Conservation (phyloP, 1,140 invertebrate genomes). For the Aphis gossypii region DNA sequence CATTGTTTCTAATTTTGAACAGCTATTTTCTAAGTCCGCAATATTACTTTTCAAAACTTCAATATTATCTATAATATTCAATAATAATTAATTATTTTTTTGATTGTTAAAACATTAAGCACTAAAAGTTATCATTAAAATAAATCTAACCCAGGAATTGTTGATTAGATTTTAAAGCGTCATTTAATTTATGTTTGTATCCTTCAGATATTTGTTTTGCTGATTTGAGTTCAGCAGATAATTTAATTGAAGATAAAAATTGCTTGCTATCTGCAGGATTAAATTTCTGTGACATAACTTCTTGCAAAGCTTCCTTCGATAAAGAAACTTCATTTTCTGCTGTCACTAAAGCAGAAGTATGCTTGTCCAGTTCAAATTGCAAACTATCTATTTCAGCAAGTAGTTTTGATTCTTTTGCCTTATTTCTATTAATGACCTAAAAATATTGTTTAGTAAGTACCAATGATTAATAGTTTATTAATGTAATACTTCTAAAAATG, state of each 20-base stretch:
- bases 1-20: slow-evolving; percentile 17
- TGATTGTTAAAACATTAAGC: not conserved
- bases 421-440: slow-evolving; percentile 34
- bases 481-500: not conserved
- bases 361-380: slow-evolving; percentile 39
- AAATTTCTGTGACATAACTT: slow-evolving; percentile 39
- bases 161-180: slow-evolving; percentile 24
- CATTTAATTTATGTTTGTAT: slow-evolving; percentile 32
- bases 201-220: slow-evolving; percentile 30
- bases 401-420: slow-evolving; percentile 32
- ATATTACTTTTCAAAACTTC: slow-evolving; percentile 31
- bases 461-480: not conserved
- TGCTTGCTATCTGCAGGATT: slow-evolving; percentile 28
- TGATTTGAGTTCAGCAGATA: slow-evolving; percentile 48
- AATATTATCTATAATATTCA: slow-evolving; percentile 30
- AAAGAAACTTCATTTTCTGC: slow-evolving; percentile 37
- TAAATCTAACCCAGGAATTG: not conserved
- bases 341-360: not conserved
- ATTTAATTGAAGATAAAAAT: slow-evolving; percentile 29
- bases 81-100: not conserved
- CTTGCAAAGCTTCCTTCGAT: slow-evolving; percentile 39
- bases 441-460: slow-evolving; percentile 1
- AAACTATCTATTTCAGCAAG: not conserved
- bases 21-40: not conserved
- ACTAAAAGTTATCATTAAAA: not conserved